Evolutionary conservation across 2,113 vertebrate genomes (phyloP).

Genomic region (Narcine bancroftii): DNA sequence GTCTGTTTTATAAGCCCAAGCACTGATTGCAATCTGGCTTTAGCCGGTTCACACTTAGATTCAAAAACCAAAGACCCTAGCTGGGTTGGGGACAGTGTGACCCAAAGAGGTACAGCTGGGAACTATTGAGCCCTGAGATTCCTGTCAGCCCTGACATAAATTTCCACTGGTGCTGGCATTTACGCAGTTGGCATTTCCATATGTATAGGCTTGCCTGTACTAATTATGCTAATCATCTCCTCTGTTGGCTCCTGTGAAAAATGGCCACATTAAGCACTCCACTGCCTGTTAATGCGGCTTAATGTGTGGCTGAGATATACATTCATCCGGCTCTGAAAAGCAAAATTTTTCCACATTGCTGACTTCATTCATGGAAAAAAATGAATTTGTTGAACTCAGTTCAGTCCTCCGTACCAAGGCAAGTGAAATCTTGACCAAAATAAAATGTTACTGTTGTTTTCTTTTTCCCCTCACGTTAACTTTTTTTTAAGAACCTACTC

Average conservation of each 20-base stretch:
- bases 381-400: slow-evolving; percentile 85
- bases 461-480: slow-evolving; percentile 48
- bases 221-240: slow-evolving; percentile 94
- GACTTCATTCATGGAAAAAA: slow-evolving; percentile 86
- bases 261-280: slow-evolving; percentile 93
- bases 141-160: slow-evolving; percentile 85
- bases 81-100: slow-evolving; percentile 40
- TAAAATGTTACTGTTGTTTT: slow-evolving; percentile 19
- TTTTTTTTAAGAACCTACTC: background rate
- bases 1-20: slow-evolving; percentile 28
- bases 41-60: slow-evolving; percentile 21
- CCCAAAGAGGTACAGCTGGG: slow-evolving; percentile 65
- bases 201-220: slow-evolving; percentile 89
- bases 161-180: slow-evolving; percentile 87
- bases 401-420: slow-evolving; percentile 61
- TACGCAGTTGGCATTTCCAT: slow-evolving; percentile 87
- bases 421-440: slow-evolving; percentile 52
- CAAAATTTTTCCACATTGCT: slow-evolving; percentile 92
- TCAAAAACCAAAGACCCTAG: slow-evolving; percentile 35
- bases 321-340: slow-evolving; percentile 85
- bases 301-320: slow-evolving; percentile 93
- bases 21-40: background rate
- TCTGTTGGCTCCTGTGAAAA: slow-evolving; percentile 92
- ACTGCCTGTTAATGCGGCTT: slow-evolving; percentile 91
- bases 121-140: slow-evolving; percentile 77